Conservation (phyloP, 2,888 invertebrate species). For the Euclidia mi region DNA sequence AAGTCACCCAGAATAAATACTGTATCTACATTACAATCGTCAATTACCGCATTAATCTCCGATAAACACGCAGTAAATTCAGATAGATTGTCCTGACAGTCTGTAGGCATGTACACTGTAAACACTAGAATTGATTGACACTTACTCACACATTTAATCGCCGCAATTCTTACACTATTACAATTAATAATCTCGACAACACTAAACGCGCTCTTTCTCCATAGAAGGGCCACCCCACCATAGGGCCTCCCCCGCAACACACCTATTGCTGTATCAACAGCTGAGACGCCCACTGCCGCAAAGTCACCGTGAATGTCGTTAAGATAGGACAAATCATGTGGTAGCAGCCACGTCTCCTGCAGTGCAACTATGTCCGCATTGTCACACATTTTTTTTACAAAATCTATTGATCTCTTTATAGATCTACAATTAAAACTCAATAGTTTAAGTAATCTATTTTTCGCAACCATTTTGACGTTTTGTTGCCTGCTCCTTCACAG, state of each 20-base stretch:
- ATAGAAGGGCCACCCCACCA: not conserved
- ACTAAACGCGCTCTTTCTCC: not conserved
- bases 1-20: too few species aligned
- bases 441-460: too few species aligned
- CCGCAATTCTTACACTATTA: not conserved
- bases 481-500: too few species aligned
- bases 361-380: too few species aligned
- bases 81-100: too few species aligned
- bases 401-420: too few species aligned
- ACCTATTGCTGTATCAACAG: not conserved
- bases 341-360: too few species aligned
- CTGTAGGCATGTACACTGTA: slow-evolving; percentile 7
- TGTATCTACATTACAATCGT: too few species aligned
- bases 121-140: not conserved
- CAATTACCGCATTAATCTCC: not conserved
- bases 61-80: not conserved
- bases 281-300: not conserved
- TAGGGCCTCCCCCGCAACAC: not conserved
- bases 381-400: not conserved
- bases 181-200: not conserved
- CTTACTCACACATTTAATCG: not conserved
- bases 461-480: too few species aligned
- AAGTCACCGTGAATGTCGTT: not conserved
- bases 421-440: too few species aligned
- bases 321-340: too few species aligned